phyloP scores from a whole-genome alignment of 1,140 invertebrate genomes.

The Liolophura sinensis region DNA sequence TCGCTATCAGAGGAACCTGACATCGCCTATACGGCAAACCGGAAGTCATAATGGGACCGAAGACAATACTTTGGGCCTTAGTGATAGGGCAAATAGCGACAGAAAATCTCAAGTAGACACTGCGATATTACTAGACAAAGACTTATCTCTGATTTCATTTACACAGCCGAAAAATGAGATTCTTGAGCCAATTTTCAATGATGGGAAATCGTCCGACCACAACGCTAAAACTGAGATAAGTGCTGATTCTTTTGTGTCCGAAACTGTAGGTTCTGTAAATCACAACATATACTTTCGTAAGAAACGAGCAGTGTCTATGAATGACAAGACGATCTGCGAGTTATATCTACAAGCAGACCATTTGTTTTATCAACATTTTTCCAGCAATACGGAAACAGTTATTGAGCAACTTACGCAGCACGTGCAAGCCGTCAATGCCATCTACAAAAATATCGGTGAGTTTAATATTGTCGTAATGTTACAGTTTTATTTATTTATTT shows the following conservation, averaged over 20 bases:
- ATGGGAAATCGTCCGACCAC: constrained; percentile 5
- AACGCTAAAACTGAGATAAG: background rate
- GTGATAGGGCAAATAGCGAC: too few relatives aligned
- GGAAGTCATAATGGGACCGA: too few relatives aligned
- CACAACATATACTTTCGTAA: constrained; percentile 64
- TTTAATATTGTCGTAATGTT: constrained; percentile 1
- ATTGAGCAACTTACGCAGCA: constrained; percentile 94
- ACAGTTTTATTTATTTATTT: too few relatives aligned
- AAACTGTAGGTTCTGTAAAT: background rate
- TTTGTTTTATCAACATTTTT: constrained; percentile 89
- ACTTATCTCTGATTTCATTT: too few relatives aligned
- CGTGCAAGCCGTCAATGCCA: constrained; percentile 90
- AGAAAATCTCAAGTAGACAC: too few relatives aligned
- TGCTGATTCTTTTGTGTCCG: background rate
- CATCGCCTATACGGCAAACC: too few relatives aligned
- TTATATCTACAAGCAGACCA: constrained; percentile 94
- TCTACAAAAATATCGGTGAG: constrained; percentile 86
- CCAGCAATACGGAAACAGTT: constrained; percentile 89
- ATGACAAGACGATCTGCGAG: constrained; percentile 75
- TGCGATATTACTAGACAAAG: too few relatives aligned
- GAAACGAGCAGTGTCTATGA: constrained; percentile 75
- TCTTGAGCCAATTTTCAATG: background rate
- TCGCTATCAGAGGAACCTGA: too few relatives aligned
- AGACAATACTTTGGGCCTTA: too few relatives aligned
- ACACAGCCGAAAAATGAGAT: background rate